phyloP scores from a whole-genome alignment of 2,113 vertebrate species.

The Oryzias celebensis region DNA sequence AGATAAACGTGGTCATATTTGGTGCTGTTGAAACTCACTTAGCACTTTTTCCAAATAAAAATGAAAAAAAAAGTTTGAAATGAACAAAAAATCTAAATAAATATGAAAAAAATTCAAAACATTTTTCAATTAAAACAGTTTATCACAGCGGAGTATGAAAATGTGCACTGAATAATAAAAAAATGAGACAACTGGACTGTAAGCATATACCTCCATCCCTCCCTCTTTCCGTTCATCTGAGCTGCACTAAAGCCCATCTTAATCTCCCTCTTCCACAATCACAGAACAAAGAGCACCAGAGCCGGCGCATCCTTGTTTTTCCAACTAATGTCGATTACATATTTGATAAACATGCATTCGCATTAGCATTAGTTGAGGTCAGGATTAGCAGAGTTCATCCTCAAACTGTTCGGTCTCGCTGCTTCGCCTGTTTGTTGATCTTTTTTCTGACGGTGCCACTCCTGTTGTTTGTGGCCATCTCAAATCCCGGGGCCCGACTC shows the following conservation, averaged over 20 bases:
- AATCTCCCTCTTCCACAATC: constrained; percentile 74
- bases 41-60: too few relatives aligned
- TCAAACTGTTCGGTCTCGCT: constrained; percentile 75
- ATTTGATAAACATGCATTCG: constrained; percentile 79
- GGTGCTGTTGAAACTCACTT: too few relatives aligned
- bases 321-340: constrained; percentile 77
- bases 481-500: constrained; percentile 72
- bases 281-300: constrained; percentile 74
- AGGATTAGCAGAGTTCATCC: constrained; percentile 76
- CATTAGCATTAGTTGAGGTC: constrained; percentile 78
- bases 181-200: constrained; percentile 40
- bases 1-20: too few relatives aligned
- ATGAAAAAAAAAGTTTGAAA: too few relatives aligned
- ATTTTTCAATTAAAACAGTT: too few relatives aligned
- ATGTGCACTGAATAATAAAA: constrained; percentile 12
- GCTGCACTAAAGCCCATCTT: constrained; percentile 71
- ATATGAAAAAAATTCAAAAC: too few relatives aligned
- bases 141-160: constrained; percentile 1
- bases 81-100: too few relatives aligned
- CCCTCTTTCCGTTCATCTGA: constrained; percentile 65
- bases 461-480: constrained; percentile 74
- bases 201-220: constrained; percentile 39
- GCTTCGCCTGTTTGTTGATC: constrained; percentile 76
- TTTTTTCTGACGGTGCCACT: constrained; percentile 45
- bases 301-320: constrained; percentile 73